Evolutionary conservation across 2,797 vertebrate species (phyloP).

Genomic region (Falco columbarius): DNA sequence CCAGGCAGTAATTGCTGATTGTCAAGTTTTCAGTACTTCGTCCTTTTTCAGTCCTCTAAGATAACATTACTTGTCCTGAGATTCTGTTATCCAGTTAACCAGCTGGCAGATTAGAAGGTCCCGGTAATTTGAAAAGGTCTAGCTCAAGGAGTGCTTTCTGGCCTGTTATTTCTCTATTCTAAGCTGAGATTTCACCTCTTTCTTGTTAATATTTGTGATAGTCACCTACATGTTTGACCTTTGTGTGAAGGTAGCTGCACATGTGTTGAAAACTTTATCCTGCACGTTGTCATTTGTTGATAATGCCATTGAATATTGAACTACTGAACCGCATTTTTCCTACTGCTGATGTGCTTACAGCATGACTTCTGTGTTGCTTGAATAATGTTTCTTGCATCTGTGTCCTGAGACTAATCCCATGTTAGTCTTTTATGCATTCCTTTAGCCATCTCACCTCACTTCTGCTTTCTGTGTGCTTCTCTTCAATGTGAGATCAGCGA

Average conservation of each 20-base stretch:
- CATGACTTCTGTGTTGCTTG: background rate
- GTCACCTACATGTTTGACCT: background rate
- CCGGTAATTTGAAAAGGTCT: background rate
- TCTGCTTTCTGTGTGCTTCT: background rate
- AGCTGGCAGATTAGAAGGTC: background rate
- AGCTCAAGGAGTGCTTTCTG: background rate
- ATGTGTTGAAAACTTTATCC: background rate
- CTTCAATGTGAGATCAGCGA: background rate
- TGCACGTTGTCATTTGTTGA: background rate
- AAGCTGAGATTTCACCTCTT: background rate
- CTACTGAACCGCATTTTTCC: background rate
- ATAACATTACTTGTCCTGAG: background rate
- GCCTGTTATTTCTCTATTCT: background rate
- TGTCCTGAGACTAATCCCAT: background rate
- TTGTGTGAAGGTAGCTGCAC: background rate
- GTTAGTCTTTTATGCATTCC: background rate
- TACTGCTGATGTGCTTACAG: background rate
- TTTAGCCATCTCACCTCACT: background rate
- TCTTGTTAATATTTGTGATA: background rate
- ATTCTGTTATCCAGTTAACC: background rate
- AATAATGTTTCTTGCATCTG: background rate
- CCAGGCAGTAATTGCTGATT: background rate
- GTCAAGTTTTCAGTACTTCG: background rate
- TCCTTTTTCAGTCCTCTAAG: background rate
- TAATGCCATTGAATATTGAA: background rate